Percentiles rank a stretch among this genome's conserved stretches.
phyloP scores from a whole-genome alignment of 2,797 vertebrate genomes.

The Notolabrus celidotus region DNA sequence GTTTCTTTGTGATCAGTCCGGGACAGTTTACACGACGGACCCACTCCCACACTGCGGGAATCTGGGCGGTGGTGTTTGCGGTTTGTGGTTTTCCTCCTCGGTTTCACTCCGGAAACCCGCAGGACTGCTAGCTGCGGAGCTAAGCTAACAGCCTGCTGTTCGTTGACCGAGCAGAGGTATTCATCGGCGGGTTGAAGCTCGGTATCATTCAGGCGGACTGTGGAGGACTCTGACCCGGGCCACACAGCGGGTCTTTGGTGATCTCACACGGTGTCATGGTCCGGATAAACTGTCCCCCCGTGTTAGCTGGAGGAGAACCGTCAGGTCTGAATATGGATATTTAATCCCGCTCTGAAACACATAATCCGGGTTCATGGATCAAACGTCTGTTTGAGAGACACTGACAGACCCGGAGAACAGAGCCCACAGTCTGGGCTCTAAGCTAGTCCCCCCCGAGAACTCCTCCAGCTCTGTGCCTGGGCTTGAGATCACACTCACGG shows the following conservation, averaged over 20 bases:
- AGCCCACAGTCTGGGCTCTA: background rate
- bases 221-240: background rate
- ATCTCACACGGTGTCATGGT: background rate
- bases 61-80: background rate
- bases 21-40: no score
- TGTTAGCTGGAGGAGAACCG: slow-evolving; percentile 7
- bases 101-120: slow-evolving; percentile 1
- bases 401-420: background rate
- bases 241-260: background rate
- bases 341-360: slow-evolving; percentile 1
- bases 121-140: slow-evolving; percentile 20
- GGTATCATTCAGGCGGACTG: background rate
- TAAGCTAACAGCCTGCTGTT: slow-evolving; percentile 26
- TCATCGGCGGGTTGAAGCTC: slow-evolving; percentile 4
- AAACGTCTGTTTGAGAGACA: background rate
- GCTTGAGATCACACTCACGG: background rate
- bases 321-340: background rate
- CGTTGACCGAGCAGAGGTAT: background rate
- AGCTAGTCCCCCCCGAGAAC: background rate
- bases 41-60: no score
- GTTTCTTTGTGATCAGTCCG: background rate
- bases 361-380: background rate
- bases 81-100: slow-evolving; percentile 13
- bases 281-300: no score
- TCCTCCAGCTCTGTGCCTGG: no score